Conservation (phyloP, 1,140 invertebrate species). For the Drosophila ficusphila region DNA sequence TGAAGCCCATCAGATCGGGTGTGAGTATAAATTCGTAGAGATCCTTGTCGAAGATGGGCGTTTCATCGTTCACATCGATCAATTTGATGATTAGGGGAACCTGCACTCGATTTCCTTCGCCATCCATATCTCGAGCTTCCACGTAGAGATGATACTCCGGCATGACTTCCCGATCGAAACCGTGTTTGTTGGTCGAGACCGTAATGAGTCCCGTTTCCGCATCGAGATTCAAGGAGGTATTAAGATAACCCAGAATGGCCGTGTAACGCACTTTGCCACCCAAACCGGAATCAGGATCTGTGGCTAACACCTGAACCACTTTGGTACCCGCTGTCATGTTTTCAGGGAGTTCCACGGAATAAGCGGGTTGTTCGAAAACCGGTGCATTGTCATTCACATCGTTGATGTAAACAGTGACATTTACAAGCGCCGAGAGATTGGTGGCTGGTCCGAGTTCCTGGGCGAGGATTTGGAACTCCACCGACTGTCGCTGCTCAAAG, state of each 20-base stretch:
- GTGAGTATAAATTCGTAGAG: constrained; percentile 93
- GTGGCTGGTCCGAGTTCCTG: constrained; percentile 91
- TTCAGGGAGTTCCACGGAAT: constrained; percentile 90
- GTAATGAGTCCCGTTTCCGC: constrained; percentile 91
- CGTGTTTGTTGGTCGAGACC: constrained; percentile 89
- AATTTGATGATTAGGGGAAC: constrained; percentile 90
- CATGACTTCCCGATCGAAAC: constrained; percentile 93
- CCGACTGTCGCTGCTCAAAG: constrained; percentile 90
- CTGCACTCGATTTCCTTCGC: constrained; percentile 89
- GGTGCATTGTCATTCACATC: constrained; percentile 97
- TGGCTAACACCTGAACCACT: constrained; percentile 90
- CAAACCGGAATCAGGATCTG: constrained; percentile 90
- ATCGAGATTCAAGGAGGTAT: constrained; percentile 91
- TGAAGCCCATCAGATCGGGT: constrained; percentile 89
- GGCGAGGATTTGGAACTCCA: constrained; percentile 91
- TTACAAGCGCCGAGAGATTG: constrained; percentile 89
- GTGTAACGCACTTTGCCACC: constrained; percentile 91
- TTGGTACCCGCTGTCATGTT: constrained; percentile 91
- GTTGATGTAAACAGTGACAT: constrained; percentile 91
- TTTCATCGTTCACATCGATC: constrained; percentile 94
- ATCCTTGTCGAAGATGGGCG: constrained; percentile 91
- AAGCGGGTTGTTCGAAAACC: constrained; percentile 89
- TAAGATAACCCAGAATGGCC: constrained; percentile 89
- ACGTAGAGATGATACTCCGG: constrained; percentile 91
- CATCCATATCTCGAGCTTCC: constrained; percentile 93